A percentile compares a stretch with the other conserved stretches of the same genome.
phyloP scores from a whole-genome alignment of 2,113 vertebrate genomes.

The Myotis davidii region DNA sequence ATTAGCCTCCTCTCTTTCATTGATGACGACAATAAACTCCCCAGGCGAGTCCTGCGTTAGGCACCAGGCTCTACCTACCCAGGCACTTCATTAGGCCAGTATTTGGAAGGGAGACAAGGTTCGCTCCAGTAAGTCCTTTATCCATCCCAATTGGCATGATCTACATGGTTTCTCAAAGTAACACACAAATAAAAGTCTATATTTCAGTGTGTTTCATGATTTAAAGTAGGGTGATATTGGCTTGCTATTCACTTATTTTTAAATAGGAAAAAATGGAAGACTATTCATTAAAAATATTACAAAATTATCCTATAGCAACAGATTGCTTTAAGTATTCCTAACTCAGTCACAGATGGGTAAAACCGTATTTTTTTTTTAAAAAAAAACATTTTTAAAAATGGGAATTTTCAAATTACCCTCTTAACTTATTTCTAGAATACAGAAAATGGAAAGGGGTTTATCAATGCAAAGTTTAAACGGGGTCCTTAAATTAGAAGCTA shows the following conservation, averaged over 20 bases:
- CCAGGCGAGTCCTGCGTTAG: slow-evolving; percentile 60
- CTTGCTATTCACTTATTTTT: slow-evolving; percentile 50
- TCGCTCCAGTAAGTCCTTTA: slow-evolving; percentile 78
- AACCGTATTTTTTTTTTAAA: neutral
- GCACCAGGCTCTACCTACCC: slow-evolving; percentile 69
- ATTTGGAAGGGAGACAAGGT: slow-evolving; percentile 80
- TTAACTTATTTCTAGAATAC: slow-evolving; percentile 32
- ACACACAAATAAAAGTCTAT: slow-evolving; percentile 65
- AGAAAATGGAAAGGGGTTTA: slow-evolving; percentile 27
- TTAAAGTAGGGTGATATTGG: slow-evolving; percentile 63
- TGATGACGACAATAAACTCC: slow-evolving; percentile 73
- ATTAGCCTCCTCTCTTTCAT: slow-evolving; percentile 65
- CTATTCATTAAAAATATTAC: slow-evolving; percentile 38
- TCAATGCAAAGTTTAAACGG: neutral
- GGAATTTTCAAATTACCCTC: slow-evolving; percentile 11
- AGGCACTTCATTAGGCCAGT: slow-evolving; percentile 70
- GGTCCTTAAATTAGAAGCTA: neutral
- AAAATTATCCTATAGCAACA: slow-evolving; percentile 44
- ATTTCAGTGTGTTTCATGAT: slow-evolving; percentile 59
- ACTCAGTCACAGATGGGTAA: slow-evolving; percentile 8
- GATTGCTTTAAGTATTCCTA: slow-evolving; percentile 48
- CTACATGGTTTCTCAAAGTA: slow-evolving; percentile 58
- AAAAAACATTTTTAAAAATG: neutral
- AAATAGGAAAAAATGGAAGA: neutral
- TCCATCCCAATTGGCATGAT: slow-evolving; percentile 75